These are phyloP conservation scores for Cantharis flavilabris DNA, from an alignment of 2,888 invertebrate genomes.

Conservation along the genomic window DNA sequence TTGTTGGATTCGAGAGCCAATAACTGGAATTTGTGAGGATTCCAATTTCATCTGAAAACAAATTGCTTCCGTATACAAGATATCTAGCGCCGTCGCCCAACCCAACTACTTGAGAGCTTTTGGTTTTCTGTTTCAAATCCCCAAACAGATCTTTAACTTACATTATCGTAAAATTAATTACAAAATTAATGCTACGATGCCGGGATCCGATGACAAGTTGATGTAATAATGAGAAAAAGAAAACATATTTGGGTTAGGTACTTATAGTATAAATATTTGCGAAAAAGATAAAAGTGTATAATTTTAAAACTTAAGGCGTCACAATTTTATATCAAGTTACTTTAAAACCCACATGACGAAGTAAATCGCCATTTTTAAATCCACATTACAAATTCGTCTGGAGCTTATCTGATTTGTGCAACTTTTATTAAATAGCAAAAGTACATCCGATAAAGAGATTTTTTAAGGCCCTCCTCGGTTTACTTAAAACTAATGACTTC, in stretches of 20 bases:
- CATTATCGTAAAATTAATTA: not conserved
- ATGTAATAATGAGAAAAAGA: not conserved
- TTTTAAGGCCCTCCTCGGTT: not conserved
- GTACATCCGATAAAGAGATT: not conserved
- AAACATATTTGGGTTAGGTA: not conserved
- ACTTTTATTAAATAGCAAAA: not conserved
- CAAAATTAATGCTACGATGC: not conserved
- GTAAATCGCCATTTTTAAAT: constrained; percentile 19
- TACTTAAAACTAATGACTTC: not conserved
- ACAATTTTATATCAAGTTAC: constrained; percentile 13
- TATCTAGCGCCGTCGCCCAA: not conserved
- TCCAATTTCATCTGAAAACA: not conserved
- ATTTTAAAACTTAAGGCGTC: constrained; percentile 21
- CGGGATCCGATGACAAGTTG: not conserved
- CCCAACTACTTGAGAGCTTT: not conserved
- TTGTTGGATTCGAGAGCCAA: not conserved
- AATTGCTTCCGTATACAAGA: not conserved
- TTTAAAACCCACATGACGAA: constrained; percentile 11
- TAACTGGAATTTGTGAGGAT: not conserved
- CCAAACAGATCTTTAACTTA: not conserved
- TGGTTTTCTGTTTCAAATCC: not conserved
- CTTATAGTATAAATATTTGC: constrained; percentile 22
- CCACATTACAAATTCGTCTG: constrained; percentile 8
- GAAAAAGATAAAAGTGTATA: constrained; percentile 20
- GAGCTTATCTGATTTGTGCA: not conserved